A percentile compares a stretch with the other conserved stretches of the same genome.
These are phyloP conservation scores for Caenorhabditis macrosperma DNA, from an alignment of 2,888 invertebrate species.

Conservation along the genomic window DNA sequence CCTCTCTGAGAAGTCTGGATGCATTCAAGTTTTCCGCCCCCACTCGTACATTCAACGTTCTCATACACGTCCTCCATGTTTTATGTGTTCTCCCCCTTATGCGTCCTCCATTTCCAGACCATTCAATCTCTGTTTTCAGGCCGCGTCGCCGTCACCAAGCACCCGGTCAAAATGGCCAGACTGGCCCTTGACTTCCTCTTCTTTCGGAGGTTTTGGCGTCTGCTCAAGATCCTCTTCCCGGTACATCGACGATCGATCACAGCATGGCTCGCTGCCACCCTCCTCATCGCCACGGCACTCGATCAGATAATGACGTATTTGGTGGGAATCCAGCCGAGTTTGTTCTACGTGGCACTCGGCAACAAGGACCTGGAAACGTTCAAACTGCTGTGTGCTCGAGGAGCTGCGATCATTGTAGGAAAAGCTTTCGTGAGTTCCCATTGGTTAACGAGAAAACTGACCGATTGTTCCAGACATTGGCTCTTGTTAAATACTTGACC, in stretches of 20 bases:
- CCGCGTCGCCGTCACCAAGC: slow-evolving; percentile 6
- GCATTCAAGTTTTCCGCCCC: background rate
- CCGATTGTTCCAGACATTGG: slow-evolving; percentile 81
- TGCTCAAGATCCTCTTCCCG: slow-evolving; percentile 81
- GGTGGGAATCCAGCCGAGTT: slow-evolving; percentile 83
- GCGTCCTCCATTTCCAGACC: background rate
- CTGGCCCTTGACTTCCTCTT: slow-evolving; percentile 80
- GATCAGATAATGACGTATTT: slow-evolving; percentile 83
- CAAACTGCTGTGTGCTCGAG: slow-evolving; percentile 79
- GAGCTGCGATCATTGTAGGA: slow-evolving; percentile 80
- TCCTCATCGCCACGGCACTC: slow-evolving; percentile 70
- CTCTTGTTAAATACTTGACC: slow-evolving; percentile 81
- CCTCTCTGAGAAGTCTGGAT: background rate
- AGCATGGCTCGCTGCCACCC: slow-evolving; percentile 79
- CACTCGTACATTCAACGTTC: background rate
- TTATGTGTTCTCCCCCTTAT: background rate
- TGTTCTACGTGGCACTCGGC: slow-evolving; percentile 83
- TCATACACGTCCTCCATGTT: background rate
- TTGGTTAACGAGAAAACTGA: slow-evolving; percentile 61
- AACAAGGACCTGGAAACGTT: slow-evolving; percentile 80
- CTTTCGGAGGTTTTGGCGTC: slow-evolving; percentile 80
- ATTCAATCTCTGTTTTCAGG: slow-evolving; percentile 33
- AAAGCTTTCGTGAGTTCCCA: slow-evolving; percentile 76
- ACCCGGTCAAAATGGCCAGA: slow-evolving; percentile 70
- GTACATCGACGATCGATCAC: slow-evolving; percentile 76